Evolutionary conservation across 2,113 vertebrate genomes (phyloP), one percentile per base, ranked within the genome.

Genomic region (Macquaria ambigua): DNA sequence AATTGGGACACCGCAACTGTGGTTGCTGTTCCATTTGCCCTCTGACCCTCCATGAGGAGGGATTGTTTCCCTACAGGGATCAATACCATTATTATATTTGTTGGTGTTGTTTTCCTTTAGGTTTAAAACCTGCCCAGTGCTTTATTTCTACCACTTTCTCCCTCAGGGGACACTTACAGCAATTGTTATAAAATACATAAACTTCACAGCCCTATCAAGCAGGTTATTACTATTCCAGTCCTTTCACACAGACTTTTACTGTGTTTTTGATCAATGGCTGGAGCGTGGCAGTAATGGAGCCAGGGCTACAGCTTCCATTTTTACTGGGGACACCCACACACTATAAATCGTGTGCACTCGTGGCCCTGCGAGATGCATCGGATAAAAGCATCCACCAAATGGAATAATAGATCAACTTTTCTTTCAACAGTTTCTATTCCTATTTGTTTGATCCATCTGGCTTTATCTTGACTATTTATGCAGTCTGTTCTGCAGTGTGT

Each of bases 321-420:
- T 73, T 52, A 83, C 70, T 8, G 70, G 46, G n/a, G 10, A 63
- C 74, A 14, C 72, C n/a, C 25, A 74, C 59, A 68, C 25, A 23
- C 69, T 28, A 10, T 89, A 85, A 85, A 85, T 87, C 20, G 14
- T 28, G 61, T 3, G 4, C 82, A 31, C 55, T 52, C 21, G 0
- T 25, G 55, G 39, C 84, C 18, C 18, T 1, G 46, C 1, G 14
- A 28, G 68, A 53, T n/a, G 74, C 53, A 4, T 53, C 3, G 0
- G 73, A 75, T 83, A 72, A 90, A 83, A 86, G 73, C 77, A n/a
- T 58, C 72, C 73, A 68, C 46, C 78, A 73, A 79, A 82, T 66
- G 59, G 53, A 83, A 78, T 75, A 75, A 79, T 74, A 77, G 23
- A 86, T 72, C 68, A 82, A 15, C 28, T 59, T 70, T 59, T 58